phyloP scores from a whole-genome alignment of 2,113 vertebrate species.

The Gnathonemus echidnorhynchus region DNA sequence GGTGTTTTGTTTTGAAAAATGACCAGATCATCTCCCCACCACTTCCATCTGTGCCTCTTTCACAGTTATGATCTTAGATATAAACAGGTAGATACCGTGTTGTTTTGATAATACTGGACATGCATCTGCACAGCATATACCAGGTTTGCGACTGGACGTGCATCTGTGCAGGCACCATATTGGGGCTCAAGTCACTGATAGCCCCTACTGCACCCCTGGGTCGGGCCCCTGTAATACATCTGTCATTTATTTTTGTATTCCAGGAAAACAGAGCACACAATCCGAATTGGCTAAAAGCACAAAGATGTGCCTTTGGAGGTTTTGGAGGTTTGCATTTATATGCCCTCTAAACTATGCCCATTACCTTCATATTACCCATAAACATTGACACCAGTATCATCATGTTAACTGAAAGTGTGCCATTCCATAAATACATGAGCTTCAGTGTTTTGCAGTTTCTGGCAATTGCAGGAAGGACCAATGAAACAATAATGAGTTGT shows the following conservation, averaged over 20 bases:
- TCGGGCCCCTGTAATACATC: not conserved
- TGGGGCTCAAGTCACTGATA: too few relatives aligned
- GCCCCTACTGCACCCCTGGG: too few relatives aligned
- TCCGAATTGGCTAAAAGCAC: not conserved
- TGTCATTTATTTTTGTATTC: not conserved
- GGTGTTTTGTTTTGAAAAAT: too few relatives aligned
- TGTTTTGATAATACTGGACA: too few relatives aligned
- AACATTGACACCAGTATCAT: not conserved
- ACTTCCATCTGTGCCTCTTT: too few relatives aligned
- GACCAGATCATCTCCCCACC: too few relatives aligned
- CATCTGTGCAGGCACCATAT: too few relatives aligned
- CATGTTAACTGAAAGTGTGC: not conserved
- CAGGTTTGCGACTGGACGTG: too few relatives aligned
- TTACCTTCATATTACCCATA: not conserved
- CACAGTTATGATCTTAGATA: too few relatives aligned
- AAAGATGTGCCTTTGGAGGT: not conserved
- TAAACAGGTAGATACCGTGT: too few relatives aligned
- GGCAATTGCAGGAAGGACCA: not conserved
- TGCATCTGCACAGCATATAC: too few relatives aligned
- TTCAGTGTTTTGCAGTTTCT: not conserved
- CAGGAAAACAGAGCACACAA: not conserved
- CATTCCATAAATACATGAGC: not conserved
- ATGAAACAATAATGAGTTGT: not conserved
- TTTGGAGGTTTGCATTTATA: not conserved
- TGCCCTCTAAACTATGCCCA: not conserved